A percentile compares a stretch with the other conserved stretches of the same genome.
Conservation (phyloP, 2,888 invertebrate genomes). For the Pristionchus maxplancki region DNA sequence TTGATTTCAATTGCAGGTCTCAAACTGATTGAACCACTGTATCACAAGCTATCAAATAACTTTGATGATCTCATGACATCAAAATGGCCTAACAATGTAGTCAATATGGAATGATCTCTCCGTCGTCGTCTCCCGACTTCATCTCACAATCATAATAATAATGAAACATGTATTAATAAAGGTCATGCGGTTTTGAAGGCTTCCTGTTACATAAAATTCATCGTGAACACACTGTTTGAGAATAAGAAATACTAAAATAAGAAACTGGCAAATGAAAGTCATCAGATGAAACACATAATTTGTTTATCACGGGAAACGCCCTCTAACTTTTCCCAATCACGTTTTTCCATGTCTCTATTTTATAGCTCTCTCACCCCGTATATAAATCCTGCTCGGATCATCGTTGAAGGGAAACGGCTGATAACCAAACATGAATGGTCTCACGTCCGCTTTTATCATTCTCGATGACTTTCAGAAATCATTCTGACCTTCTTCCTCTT, state of each 20-base stretch:
- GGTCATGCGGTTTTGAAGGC: too few relatives aligned
- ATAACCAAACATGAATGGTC: not conserved
- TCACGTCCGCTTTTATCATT: not conserved
- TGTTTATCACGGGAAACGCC: too few relatives aligned
- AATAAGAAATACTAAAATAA: too few relatives aligned
- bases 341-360: not conserved
- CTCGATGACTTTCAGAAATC: not conserved
- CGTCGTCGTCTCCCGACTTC: too few relatives aligned
- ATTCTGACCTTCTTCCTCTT: not conserved
- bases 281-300: too few relatives aligned
- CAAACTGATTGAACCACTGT: constrained; percentile 5
- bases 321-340: not conserved
- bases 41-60: not conserved
- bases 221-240: too few relatives aligned
- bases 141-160: too few relatives aligned
- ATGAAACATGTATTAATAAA: too few relatives aligned
- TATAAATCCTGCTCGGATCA: not conserved
- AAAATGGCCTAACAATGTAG: constrained; percentile 22
- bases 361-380: not conserved
- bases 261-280: too few relatives aligned
- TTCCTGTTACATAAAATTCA: too few relatives aligned
- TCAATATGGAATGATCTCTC: constrained; percentile 2
- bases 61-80: not conserved
- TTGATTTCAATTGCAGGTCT: not conserved
- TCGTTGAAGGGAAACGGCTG: not conserved